These are phyloP conservation scores for Centrocercus urophasianus DNA, from an alignment of 2,113 vertebrate genomes.

Conservation along the genomic window DNA sequence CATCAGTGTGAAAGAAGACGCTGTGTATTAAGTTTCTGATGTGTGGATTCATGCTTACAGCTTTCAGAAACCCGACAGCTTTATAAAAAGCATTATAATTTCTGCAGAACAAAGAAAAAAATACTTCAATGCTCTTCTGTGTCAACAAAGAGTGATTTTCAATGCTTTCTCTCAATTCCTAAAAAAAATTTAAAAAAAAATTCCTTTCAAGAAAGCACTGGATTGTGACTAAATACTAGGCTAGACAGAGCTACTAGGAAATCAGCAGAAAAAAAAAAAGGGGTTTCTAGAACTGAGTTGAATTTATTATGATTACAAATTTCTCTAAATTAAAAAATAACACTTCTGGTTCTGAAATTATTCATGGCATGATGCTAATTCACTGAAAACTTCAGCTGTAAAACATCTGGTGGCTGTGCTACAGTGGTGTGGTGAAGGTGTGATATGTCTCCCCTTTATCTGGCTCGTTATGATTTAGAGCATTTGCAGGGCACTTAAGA, in stretches of 20 bases:
- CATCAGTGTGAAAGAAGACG: not conserved
- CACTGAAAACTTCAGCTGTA: not conserved
- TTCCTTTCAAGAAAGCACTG: not conserved
- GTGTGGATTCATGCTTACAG: slow-evolving; percentile 42
- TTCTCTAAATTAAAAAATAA: not conserved
- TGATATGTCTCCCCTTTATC: not conserved
- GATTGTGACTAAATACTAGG: not conserved
- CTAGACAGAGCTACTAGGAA: not conserved
- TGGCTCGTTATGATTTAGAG: not conserved
- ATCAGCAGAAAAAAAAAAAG: not conserved
- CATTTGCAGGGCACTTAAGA: not conserved
- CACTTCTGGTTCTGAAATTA: not conserved
- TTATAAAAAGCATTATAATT: slow-evolving; percentile 44
- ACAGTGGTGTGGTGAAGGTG: too few relatives aligned
- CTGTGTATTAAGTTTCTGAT: slow-evolving; percentile 41
- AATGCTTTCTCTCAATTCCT: not conserved
- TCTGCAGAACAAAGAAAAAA: slow-evolving; percentile 31
- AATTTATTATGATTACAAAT: not conserved
- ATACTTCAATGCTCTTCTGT: slow-evolving; percentile 20
- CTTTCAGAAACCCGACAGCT: slow-evolving; percentile 31
- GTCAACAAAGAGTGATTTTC: slow-evolving; percentile 13
- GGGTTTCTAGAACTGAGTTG: not conserved
- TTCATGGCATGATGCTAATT: not conserved
- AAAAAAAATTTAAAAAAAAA: not conserved
- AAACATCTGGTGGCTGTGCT: not conserved